A percentile compares a stretch with the other conserved stretches of the same genome.
Evolutionary conservation across 2,797 vertebrate genomes (phyloP).

Genomic region (Protosalanx chinensis): DNA sequence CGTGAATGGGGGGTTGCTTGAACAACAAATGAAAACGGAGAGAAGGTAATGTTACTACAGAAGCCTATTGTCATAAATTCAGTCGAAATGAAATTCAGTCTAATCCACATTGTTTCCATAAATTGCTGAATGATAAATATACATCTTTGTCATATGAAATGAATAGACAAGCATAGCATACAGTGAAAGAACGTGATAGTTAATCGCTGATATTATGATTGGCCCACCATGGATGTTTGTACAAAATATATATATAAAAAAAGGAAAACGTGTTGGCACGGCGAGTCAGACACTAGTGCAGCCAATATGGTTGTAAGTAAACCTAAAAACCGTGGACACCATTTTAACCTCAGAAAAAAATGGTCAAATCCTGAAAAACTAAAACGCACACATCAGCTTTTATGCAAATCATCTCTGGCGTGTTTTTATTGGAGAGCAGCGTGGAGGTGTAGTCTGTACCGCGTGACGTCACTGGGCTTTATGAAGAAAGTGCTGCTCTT

Average conservation of each 20-base stretch:
- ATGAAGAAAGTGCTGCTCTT: conserved; percentile 70
- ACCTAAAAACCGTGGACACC: conserved; percentile 30
- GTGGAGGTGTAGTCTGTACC: conserved; percentile 67
- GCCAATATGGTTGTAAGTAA: conserved; percentile 27
- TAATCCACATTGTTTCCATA: too few species aligned
- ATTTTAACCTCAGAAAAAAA: conserved; percentile 30
- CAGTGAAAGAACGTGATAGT: background rate
- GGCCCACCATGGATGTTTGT: background rate
- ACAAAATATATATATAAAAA: background rate
- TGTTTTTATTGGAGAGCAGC: conserved; percentile 62
- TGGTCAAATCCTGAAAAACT: conserved; percentile 18
- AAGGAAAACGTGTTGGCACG: background rate
- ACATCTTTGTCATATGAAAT: background rate
- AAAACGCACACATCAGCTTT: conserved; percentile 45
- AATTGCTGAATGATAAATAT: background rate
- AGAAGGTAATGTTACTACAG: background rate
- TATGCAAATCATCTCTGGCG: conserved; percentile 60
- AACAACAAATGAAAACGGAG: background rate
- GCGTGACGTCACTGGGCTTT: conserved; percentile 68
- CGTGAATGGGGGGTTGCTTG: background rate
- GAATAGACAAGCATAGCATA: background rate
- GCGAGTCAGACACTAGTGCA: conserved; percentile 31
- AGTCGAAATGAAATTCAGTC: too few species aligned
- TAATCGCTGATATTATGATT: too few species aligned
- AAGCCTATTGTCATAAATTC: background rate